Evolutionary conservation across 2,797 vertebrate genomes (phyloP).

Genomic region (Scleropages formosus): DNA sequence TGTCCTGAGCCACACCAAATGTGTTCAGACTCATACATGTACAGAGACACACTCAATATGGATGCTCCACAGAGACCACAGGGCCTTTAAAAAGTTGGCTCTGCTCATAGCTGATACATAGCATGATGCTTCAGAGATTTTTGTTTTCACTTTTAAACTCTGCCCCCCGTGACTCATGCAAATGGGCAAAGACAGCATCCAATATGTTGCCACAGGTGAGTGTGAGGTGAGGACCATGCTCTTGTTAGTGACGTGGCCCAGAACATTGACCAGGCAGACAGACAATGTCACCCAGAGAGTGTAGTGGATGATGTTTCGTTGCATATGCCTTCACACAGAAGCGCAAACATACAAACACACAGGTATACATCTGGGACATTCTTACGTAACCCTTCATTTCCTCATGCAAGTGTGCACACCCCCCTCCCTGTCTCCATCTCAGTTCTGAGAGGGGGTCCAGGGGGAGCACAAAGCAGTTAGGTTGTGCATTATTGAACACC

Average conservation of each 20-base stretch:
- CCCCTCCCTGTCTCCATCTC: slow-evolving; percentile 57
- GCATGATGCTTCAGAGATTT: neutral
- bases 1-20: neutral
- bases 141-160: neutral
- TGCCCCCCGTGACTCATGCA: neutral
- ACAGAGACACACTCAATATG: no score
- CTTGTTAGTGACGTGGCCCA: neutral
- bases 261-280: neutral
- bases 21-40: neutral
- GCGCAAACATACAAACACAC: slow-evolving; percentile 28
- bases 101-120: no score
- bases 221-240: neutral
- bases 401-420: neutral
- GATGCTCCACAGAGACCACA: no score
- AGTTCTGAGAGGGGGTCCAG: slow-evolving; percentile 59
- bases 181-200: neutral
- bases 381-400: slow-evolving; percentile 56
- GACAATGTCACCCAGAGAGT: slow-evolving; percentile 23
- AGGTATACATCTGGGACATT: slow-evolving; percentile 61
- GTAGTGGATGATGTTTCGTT: slow-evolving; percentile 40
- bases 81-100: no score
- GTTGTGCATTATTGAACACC: slow-evolving; percentile 69
- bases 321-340: slow-evolving; percentile 33
- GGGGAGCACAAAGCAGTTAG: slow-evolving; percentile 51
- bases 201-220: neutral